Percentiles rank a stretch among this genome's conserved stretches.
Evolutionary conservation across 2,888 invertebrate species (phyloP).

Genomic region (Zelleria hepariella): DNA sequence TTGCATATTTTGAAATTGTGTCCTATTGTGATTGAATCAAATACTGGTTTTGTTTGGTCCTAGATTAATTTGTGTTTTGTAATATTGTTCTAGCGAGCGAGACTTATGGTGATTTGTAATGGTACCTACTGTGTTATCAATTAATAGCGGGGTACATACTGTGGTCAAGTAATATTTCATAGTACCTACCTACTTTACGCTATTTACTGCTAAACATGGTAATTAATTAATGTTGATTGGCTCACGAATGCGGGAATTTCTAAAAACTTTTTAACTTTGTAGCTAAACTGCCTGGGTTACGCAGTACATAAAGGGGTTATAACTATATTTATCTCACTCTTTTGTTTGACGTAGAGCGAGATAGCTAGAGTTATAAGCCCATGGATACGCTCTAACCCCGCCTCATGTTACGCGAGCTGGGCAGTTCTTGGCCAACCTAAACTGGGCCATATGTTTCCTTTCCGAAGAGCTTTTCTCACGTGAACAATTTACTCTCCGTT

Average conservation of each 20-base stretch:
- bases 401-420: no score
- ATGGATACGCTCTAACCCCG: no score
- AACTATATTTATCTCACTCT: no score
- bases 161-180: not conserved
- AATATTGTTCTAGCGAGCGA: no score
- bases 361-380: no score
- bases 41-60: not conserved
- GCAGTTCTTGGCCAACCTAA: no score
- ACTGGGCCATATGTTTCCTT: not conserved
- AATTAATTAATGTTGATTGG: no score
- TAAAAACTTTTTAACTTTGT: no score
- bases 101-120: not conserved
- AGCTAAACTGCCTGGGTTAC: not conserved
- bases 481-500: slow-evolving; percentile 20
- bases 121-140: not conserved
- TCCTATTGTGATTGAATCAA: not conserved
- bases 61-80: not conserved
- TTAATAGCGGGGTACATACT: not conserved
- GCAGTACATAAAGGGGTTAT: no score
- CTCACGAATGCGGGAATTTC: no score
- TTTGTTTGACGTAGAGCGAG: no score
- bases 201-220: no score
- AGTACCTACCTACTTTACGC: not conserved
- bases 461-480: not conserved
- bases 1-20: not conserved